phyloP scores from a whole-genome alignment of 2,888 invertebrate species.

The Heliconius cydno region DNA sequence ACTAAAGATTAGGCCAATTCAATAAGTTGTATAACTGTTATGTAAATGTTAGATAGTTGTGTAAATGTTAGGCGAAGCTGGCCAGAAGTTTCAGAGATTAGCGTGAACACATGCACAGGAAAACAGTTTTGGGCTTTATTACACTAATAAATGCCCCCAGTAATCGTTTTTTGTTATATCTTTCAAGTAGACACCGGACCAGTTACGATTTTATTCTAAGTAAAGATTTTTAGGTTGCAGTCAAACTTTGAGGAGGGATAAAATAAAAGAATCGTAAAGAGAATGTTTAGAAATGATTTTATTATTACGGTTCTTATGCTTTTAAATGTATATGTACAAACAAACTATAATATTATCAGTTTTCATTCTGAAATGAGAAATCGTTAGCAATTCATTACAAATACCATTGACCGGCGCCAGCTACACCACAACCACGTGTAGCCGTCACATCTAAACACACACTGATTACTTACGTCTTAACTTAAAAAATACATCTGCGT shows the following conservation, averaged over 20 bases:
- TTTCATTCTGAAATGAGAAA: constrained; percentile 78
- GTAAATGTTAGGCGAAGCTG: no score
- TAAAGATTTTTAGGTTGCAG: no score
- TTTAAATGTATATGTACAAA: constrained; percentile 83
- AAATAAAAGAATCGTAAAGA: constrained; percentile 34
- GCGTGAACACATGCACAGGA: no score
- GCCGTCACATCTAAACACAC: constrained; percentile 71
- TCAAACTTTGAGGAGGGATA: background rate
- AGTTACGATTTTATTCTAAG: no score
- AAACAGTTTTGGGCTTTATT: no score
- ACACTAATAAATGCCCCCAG: no score
- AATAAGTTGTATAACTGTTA: no score
- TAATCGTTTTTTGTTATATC: no score
- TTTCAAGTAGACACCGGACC: no score
- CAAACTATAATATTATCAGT: constrained; percentile 81
- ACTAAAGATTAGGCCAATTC: no score
- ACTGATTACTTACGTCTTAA: constrained; percentile 80
- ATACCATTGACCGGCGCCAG: constrained; percentile 59
- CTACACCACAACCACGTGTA: constrained; percentile 64
- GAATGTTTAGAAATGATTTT: constrained; percentile 80
- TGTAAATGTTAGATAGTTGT: no score
- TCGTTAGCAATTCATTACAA: constrained; percentile 74
- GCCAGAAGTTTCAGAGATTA: no score
- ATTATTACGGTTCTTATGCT: constrained; percentile 81
- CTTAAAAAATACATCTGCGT: constrained; percentile 76